Evolutionary conservation across 2,113 vertebrate genomes (phyloP).

Genomic region (Thunnus thynnus): DNA sequence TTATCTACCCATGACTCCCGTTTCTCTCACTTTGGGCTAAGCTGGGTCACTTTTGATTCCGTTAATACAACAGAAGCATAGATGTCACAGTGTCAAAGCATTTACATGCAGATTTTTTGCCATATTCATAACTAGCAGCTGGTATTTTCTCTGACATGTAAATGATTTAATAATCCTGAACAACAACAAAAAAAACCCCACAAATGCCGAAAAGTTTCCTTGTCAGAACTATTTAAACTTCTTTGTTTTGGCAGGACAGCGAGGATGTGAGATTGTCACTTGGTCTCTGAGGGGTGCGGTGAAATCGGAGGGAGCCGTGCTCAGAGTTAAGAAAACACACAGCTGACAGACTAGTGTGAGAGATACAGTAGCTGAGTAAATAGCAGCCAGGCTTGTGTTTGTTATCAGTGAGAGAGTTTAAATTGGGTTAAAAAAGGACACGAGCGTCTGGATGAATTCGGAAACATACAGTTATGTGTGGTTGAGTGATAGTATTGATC

Average conservation of each 20-base stretch:
- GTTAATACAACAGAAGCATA: slow-evolving; percentile 9
- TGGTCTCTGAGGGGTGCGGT: neutral
- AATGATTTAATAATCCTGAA: neutral
- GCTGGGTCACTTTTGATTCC: slow-evolving; percentile 32
- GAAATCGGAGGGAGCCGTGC: slow-evolving; percentile 23
- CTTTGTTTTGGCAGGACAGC: neutral
- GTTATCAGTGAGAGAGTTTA: slow-evolving; percentile 43
- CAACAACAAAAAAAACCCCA: neutral
- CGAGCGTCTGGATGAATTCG: slow-evolving; percentile 30
- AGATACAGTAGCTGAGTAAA: slow-evolving; percentile 42
- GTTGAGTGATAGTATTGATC: slow-evolving; percentile 13
- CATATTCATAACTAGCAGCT: slow-evolving; percentile 26
- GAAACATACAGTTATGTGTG: slow-evolving; percentile 7
- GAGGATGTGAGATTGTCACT: slow-evolving; percentile 20
- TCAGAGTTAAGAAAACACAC: slow-evolving; percentile 43
- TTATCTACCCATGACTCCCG: neutral
- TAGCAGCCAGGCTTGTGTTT: slow-evolving; percentile 2
- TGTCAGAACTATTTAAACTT: neutral
- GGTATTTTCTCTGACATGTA: slow-evolving; percentile 11
- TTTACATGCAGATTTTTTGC: neutral
- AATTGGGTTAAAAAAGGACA: slow-evolving; percentile 35
- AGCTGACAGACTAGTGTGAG: slow-evolving; percentile 34
- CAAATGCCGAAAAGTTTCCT: slow-evolving; percentile 1
- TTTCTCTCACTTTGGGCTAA: neutral
- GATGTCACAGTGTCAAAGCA: slow-evolving; percentile 17